Evolutionary conservation across 2,113 vertebrate species (phyloP), one percentile per base, ranked within the genome.

Genomic region (Talpa occidentalis): DNA sequence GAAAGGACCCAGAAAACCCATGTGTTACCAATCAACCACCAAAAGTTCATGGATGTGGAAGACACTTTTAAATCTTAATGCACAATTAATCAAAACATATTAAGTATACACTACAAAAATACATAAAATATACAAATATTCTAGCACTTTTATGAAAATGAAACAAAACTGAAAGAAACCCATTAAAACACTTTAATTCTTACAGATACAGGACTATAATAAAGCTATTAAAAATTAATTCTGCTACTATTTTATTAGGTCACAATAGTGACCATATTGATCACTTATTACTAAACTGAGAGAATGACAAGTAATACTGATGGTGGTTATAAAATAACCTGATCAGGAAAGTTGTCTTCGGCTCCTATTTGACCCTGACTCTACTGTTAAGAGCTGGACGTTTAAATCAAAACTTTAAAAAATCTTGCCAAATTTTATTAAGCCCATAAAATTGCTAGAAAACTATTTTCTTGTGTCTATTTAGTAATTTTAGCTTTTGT

Each of bases 21-120:
- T 32, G 14, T 42, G 83, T 89, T 91, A 80, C 24, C 30, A 79
- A 80, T 35, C 90, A 4, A 88, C 52, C 32, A 67, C 19, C 6
- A 42, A 88, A 87, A 93, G 54, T 80, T 66, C 26, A 73, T 2
- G 30, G 22, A 78, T 67, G 82, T 37, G 4, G 47, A 94, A 6
- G 85, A 91, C 66, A 83, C 3, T 17, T 35, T 60, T 86, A 93
- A 96, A 70, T 95, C 19, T 69, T 76, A 69, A 4, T 35, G 81
- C 84, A 90, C 22, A 81, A 59, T 69, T 47, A 80, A 73, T 64
- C 26, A 37, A 89, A 83, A 91, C 35, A 84, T 42, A 72, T 30
- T 49, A 85, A 74, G 60, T 42, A 90, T 40, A 69, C 0, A 49
- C 44, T 24, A 49, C 15, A 64, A 2, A 52, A 56, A 8, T 35